These are phyloP conservation scores for Anthopleura xanthogrammica DNA, from an alignment of 92 coral and sea anemone species.

Conservation along the genomic window DNA sequence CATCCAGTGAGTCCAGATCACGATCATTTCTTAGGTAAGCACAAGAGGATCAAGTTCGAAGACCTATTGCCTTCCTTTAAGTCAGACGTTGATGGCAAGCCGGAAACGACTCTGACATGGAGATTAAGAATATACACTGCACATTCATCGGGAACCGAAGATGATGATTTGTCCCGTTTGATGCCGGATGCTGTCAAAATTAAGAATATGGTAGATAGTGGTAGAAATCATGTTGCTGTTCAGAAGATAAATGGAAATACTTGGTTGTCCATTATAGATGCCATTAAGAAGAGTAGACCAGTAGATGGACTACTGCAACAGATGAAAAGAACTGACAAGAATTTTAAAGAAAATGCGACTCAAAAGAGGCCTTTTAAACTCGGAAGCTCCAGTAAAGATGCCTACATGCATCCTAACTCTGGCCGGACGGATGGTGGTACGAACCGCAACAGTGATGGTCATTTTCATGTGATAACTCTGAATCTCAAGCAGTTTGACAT, in stretches of 20 bases:
- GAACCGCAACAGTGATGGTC: constrained; percentile 29
- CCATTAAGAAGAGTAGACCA: constrained; percentile 5
- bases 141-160: not conserved
- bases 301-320: not conserved
- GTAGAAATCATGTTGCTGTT: not conserved
- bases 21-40: constrained; percentile 44
- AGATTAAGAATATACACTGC: constrained; percentile 50
- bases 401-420: not conserved
- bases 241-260: not conserved
- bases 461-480: constrained; percentile 56
- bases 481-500: constrained; percentile 57
- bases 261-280: constrained; percentile 37
- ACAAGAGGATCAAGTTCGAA: constrained; percentile 53
- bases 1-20: constrained; percentile 43
- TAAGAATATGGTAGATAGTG: not conserved
- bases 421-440: not conserved
- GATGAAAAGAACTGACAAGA: not conserved
- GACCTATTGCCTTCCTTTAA: constrained; percentile 55
- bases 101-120: constrained; percentile 49
- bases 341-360: not conserved
- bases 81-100: constrained; percentile 26
- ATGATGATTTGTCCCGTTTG: not conserved
- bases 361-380: not conserved
- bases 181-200: not conserved
- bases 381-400: not conserved